These are phyloP conservation scores for Eristalis tenax DNA, from an alignment of 2,888 invertebrate genomes.

Conservation along the genomic window DNA sequence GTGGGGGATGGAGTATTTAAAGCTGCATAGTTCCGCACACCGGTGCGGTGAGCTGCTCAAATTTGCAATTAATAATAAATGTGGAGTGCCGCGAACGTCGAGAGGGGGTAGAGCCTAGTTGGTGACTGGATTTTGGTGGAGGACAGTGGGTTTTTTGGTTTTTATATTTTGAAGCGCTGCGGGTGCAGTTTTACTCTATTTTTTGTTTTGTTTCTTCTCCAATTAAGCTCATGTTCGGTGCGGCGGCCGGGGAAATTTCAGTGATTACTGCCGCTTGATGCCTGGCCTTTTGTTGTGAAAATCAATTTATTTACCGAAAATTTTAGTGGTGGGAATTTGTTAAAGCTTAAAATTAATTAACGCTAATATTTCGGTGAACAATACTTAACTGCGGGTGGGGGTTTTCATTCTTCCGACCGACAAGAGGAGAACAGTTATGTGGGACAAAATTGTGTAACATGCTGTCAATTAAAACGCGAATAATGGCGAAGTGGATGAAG, in stretches of 20 bases:
- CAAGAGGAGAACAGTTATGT: neutral
- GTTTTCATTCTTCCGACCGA: neutral
- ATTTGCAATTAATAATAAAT: conserved; percentile 61
- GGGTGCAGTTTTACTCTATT: neutral
- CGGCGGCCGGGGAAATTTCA: neutral
- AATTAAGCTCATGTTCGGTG: neutral
- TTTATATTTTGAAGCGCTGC: neutral
- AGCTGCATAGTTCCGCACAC: neutral
- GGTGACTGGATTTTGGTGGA: conserved; percentile 7
- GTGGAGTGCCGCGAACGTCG: conserved; percentile 4
- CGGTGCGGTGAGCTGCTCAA: conserved; percentile 26
- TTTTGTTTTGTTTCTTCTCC: neutral
- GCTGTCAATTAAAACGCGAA: neutral
- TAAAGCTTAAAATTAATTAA: conserved; percentile 61
- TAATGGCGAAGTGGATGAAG: neutral
- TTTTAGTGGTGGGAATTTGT: conserved; percentile 5
- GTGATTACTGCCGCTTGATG: conserved; percentile 32
- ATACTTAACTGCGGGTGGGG: neutral
- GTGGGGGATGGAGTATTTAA: neutral
- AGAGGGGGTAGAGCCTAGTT: conserved; percentile 46
- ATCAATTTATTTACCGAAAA: conserved; percentile 56
- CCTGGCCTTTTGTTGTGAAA: conserved; percentile 38
- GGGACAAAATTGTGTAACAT: neutral
- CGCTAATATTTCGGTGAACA: conserved; percentile 46
- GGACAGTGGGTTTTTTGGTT: conserved; percentile 13